Evolutionary conservation across 1,140 invertebrate species (phyloP).

Genomic region (Drosophila obscura): DNA sequence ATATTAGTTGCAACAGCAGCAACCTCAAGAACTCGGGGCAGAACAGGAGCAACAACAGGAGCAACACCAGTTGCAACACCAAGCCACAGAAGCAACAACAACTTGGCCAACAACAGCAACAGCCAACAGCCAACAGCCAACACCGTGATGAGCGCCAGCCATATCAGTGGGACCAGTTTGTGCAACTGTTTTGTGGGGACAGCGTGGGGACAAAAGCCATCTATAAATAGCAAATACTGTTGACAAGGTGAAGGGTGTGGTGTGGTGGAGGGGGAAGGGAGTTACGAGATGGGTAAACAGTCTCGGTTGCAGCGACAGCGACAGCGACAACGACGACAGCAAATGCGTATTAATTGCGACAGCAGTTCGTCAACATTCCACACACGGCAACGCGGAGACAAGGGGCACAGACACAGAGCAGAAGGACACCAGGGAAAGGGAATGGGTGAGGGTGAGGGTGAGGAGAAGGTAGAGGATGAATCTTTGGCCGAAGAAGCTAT

Average conservation of each 20-base stretch:
- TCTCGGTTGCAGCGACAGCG: slow-evolving; percentile 62
- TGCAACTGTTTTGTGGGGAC: slow-evolving; percentile 46
- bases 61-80: slow-evolving; percentile 14
- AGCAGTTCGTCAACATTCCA: slow-evolving; percentile 79
- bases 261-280: background rate
- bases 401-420: background rate
- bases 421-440: no score
- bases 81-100: background rate
- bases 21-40: no score
- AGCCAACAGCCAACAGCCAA: background rate
- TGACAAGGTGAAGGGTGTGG: slow-evolving; percentile 6
- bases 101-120: background rate
- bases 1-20: no score
- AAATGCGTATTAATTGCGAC: slow-evolving; percentile 77
- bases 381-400: background rate
- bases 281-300: slow-evolving; percentile 26
- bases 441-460: no score
- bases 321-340: slow-evolving; percentile 53
- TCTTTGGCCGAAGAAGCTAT: no score
- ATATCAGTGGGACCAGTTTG: slow-evolving; percentile 31
- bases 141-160: slow-evolving; percentile 10
- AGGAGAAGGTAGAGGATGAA: background rate
- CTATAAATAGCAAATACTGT: slow-evolving; percentile 68
- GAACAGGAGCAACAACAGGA: no score
- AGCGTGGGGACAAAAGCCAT: slow-evolving; percentile 65